Evolutionary conservation across 2,888 invertebrate genomes (phyloP), one percentile per base, ranked within the genome.

Genomic region (Philonicus albiceps): DNA sequence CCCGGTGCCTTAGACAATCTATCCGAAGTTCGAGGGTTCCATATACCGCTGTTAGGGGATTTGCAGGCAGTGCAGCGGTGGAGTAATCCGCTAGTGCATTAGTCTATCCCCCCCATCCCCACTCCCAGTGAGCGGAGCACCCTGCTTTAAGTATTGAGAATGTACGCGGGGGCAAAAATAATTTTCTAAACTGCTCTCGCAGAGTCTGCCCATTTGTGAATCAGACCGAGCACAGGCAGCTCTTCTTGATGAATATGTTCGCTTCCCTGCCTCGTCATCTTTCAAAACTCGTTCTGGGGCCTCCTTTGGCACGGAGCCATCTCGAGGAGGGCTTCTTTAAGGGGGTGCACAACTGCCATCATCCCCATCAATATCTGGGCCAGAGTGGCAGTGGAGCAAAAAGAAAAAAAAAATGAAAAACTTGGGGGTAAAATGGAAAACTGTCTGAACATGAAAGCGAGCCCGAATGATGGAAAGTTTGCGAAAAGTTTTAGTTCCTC

Each of bases 231-330:
- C 30, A 31, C 55, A 34, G 31, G 64, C 53, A 49, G 49, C 49
- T 43, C 43, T 49, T 27, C 78, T 78, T 81, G 81, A 81, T 81
- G 81, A 81, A 81, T 81, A 55, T 81, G 81, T 55, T 64, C 53
- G 78, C 49, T 31, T 78, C 34, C 81, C 81, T 81, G 81, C 34
- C 53, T 34, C 55, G 49, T 37, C 81, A 64, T 81, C 55, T 30
- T 81, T 81, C 81, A 34, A 81, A 81, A 81, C 81, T 55, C 64
- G 19, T 81, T 37, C 81, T 81, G 81, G 16, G 55, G 55, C 55
- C 55, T 81, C 34, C 55, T 81, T 81, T 81, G 81, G 81, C 81
- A 31, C 34, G 55, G 34, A 31, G 81, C 81, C 81, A 81, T 64
- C 8, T 81, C 55, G 37, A 55, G 81, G 55, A 55, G 81, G 13